phyloP scores from a whole-genome alignment of 2,888 invertebrate species.

The Noctua comes region DNA sequence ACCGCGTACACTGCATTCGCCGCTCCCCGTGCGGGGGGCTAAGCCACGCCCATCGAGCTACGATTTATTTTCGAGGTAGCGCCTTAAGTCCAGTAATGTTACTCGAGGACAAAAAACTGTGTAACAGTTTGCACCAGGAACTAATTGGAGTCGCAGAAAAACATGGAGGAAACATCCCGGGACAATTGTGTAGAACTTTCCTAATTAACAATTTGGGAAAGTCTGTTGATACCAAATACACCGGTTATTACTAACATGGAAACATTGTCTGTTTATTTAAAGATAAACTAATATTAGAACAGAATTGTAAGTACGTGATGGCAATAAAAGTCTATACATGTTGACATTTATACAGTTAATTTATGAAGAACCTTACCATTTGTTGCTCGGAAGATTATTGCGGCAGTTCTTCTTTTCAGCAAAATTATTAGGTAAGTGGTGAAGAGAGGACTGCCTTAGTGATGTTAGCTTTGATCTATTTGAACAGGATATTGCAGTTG shows the following conservation, averaged over 20 bases:
- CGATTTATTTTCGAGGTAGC: no score
- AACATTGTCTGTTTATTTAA: neutral
- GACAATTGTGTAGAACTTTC: slow-evolving; percentile 30
- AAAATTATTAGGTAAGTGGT: neutral
- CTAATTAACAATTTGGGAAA: slow-evolving; percentile 33
- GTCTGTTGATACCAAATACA: slow-evolving; percentile 9
- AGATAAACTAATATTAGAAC: neutral
- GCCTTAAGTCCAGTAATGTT: neutral
- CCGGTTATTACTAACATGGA: neutral
- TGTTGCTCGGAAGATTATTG: neutral
- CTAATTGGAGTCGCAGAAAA: slow-evolving; percentile 46
- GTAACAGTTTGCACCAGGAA: slow-evolving; percentile 34
- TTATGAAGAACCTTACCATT: neutral
- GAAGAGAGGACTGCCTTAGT: no score
- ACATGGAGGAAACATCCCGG: slow-evolving; percentile 11
- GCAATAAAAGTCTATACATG: no score
- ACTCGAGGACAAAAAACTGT: slow-evolving; percentile 26
- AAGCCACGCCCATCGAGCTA: no score
- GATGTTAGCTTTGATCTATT: no score
- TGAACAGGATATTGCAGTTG: no score
- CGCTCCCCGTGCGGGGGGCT: no score
- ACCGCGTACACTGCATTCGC: no score
- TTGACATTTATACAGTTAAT: neutral
- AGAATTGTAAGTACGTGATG: neutral
- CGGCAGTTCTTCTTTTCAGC: neutral